A percentile compares a stretch with the other conserved stretches of the same genome.
phyloP scores from a whole-genome alignment of 2,113 vertebrate species.

The Alligator sinensis region DNA sequence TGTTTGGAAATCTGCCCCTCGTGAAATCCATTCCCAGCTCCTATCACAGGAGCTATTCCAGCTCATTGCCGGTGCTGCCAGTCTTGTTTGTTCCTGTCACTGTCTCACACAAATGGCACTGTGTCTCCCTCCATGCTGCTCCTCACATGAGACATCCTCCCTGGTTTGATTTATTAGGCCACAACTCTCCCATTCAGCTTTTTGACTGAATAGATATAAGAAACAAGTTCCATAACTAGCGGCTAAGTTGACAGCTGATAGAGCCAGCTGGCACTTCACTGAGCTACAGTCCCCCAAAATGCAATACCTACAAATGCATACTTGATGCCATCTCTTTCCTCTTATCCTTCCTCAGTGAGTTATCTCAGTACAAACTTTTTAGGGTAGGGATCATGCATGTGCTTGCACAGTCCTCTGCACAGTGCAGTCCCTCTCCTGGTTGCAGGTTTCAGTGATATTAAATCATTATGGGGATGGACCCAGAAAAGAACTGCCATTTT shows the following conservation, averaged over 20 bases:
- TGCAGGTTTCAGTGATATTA: background rate
- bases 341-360: background rate
- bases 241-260: background rate
- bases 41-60: background rate
- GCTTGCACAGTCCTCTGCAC: background rate
- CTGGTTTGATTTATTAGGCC: background rate
- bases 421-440: background rate
- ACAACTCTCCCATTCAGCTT: background rate
- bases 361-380: background rate
- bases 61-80: background rate
- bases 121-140: background rate
- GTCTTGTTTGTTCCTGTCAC: background rate
- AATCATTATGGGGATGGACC: background rate
- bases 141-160: background rate
- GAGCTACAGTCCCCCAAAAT: background rate
- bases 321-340: background rate
- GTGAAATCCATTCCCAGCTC: background rate
- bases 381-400: background rate
- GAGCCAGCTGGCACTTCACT: background rate
- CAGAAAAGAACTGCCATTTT: too few species aligned
- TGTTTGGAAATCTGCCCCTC: background rate
- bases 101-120: background rate
- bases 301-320: background rate
- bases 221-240: too few species aligned
- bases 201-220: too few species aligned